Evolutionary conservation across 1,140 invertebrate genomes (phyloP).

Genomic region (Cherax quadricarinatus): DNA sequence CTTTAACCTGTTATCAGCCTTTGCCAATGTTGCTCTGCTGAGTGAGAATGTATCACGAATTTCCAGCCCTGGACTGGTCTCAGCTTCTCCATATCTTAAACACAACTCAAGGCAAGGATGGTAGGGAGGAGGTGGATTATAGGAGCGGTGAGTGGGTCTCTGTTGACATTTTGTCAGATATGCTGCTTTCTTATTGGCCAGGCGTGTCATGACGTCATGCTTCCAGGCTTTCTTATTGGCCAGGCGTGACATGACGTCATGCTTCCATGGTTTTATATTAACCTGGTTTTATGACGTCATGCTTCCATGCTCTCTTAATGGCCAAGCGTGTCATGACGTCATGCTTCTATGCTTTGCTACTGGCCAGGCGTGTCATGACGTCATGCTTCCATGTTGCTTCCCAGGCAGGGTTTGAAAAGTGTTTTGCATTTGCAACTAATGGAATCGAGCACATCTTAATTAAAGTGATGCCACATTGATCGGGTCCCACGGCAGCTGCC

Average conservation of each 20-base stretch:
- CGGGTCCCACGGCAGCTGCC: neutral
- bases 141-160: constrained; percentile 35
- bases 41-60: neutral
- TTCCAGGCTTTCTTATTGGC: constrained; percentile 23
- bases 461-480: neutral
- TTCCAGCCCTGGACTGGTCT: constrained; percentile 42
- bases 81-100: constrained; percentile 41
- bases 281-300: too few species aligned
- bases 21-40: neutral
- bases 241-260: constrained; percentile 5
- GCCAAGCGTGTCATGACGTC: constrained; percentile 16
- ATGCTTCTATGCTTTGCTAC: constrained; percentile 10
- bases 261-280: neutral
- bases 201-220: constrained; percentile 16
- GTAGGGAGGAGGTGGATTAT: constrained; percentile 47
- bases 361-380: constrained; percentile 27
- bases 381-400: constrained; percentile 22
- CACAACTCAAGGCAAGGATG: constrained; percentile 31
- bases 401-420: constrained; percentile 2
- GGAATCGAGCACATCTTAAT: constrained; percentile 4
- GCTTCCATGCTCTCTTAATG: constrained; percentile 4
- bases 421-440: neutral
- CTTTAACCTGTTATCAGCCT: neutral
- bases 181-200: constrained; percentile 39
- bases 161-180: neutral